Conservation (phyloP, 2,888 invertebrate species). For the Cordilura impudica region DNA sequence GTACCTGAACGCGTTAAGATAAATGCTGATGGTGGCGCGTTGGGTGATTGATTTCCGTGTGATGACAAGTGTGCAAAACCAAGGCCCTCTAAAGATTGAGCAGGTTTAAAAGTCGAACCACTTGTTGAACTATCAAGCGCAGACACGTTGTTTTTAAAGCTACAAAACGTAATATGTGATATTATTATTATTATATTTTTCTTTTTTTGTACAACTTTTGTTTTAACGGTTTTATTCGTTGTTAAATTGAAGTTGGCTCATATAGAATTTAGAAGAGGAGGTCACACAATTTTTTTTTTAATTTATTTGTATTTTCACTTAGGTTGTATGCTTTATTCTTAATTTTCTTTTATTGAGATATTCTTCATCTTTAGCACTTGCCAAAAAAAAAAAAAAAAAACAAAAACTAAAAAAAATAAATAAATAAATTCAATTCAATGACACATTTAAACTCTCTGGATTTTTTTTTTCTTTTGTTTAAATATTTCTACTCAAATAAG, state of each 20-base stretch:
- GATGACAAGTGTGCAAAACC: constrained; percentile 65
- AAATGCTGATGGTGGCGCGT: constrained; percentile 58
- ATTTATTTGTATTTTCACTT: constrained; percentile 23
- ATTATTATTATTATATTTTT: constrained; percentile 4
- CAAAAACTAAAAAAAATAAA: too few relatives aligned
- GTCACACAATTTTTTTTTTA: constrained; percentile 10
- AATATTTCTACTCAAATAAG: background rate
- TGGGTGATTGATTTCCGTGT: constrained; percentile 62
- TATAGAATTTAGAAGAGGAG: constrained; percentile 17
- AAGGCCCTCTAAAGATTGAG: constrained; percentile 72
- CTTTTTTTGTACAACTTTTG: constrained; percentile 10
- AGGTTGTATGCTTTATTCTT: constrained; percentile 16
- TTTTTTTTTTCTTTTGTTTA: constrained; percentile 12
- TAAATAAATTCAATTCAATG: constrained; percentile 3
- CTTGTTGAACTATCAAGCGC: constrained; percentile 71
- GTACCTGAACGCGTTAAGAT: constrained; percentile 70
- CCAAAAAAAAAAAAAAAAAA: constrained; percentile 10
- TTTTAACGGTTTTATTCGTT: constrained; percentile 29
- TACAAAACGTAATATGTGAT: constrained; percentile 38
- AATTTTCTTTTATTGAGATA: constrained; percentile 6
- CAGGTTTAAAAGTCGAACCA: constrained; percentile 74
- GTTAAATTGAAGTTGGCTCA: constrained; percentile 31
- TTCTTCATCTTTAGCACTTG: constrained; percentile 31
- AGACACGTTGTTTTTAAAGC: constrained; percentile 68
- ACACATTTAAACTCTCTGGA: constrained; percentile 47